A percentile compares a stretch with the other conserved stretches of the same genome.
Evolutionary conservation across 2,888 invertebrate species (phyloP).

Genomic region (Tigriopus californicus): DNA sequence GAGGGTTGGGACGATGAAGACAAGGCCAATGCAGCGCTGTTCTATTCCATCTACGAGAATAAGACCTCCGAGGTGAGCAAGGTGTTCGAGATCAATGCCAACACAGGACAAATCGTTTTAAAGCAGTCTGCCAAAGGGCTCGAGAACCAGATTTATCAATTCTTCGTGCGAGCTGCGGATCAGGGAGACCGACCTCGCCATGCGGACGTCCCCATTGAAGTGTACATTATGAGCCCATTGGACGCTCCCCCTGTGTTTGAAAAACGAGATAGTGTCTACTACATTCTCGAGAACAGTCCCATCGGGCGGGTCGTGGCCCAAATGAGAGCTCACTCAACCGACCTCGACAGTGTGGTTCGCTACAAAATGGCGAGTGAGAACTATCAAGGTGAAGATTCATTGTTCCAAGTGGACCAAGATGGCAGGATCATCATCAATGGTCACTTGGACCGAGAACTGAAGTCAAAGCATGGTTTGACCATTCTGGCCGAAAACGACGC

Average conservation of each 20-base stretch:
- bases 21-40: conserved; percentile 46
- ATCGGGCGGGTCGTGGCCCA: conserved; percentile 31
- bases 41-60: conserved; percentile 56
- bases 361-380: conserved; percentile 3
- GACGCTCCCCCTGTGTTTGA: conserved; percentile 53
- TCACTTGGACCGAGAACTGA: conserved; percentile 51
- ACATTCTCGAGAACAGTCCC: conserved; percentile 54
- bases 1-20: conserved; percentile 61
- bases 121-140: conserved; percentile 18
- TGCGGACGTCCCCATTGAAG: conserved; percentile 58
- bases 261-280: conserved; percentile 52
- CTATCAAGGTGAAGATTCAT: conserved; percentile 23
- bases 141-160: conserved; percentile 58
- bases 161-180: conserved; percentile 74
- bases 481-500: conserved; percentile 48
- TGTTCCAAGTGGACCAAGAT: conserved; percentile 48
- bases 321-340: not conserved
- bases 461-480: conserved; percentile 48
- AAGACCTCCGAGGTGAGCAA: conserved; percentile 41
- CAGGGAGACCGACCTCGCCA: conserved; percentile 42
- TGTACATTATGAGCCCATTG: conserved; percentile 50
- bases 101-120: conserved; percentile 51
- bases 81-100: conserved; percentile 51
- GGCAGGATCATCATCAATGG: conserved; percentile 55
- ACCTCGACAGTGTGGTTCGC: not conserved